Base-by-base conservation (phyloP, 2,113 vertebrate genomes). In the Tragelaphus imberbis region DNA sequence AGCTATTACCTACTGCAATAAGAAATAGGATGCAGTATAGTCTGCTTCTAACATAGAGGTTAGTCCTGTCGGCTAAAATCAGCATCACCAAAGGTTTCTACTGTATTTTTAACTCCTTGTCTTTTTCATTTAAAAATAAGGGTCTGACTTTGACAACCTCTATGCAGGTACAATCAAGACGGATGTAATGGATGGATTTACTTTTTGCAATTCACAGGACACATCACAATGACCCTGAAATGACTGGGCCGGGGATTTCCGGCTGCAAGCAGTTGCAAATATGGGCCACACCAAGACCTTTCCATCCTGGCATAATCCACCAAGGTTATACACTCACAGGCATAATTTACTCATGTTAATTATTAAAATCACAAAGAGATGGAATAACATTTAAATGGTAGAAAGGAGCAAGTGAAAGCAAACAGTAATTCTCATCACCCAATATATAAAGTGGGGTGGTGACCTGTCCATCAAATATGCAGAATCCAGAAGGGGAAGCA, bases 41-140 rank as follows among this genome's bases (percentile, higher is more conserved):
- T 94, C 82, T 63, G 51, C 27, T 71, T 88, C 65, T 58, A 82
- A 94, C 85, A 79, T 1, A 85, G 94, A 81, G 2, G 1, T 65
- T 55, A 51, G 82, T 71, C 82, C 40, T 96, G 81, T 90, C 88
- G 56, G 92, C 86, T 92, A 75, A 97, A 97, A 95, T 92, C 97
- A 91, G 81, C 93, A 63, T 96, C 81, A 80, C 58, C 40, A 91
- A 86, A 93, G 85, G 58, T 61, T 96, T 85, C 93, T 40, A 82
- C 75, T 90, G 3, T 92, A 59, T 68, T 92, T 96, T 92, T 68
- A 96, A 92, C 94, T 93, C 88, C 88, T 92, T 51, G 63, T 90
- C 88, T 94, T 88, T 97, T 93, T 84, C 68, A 88, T 40, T 95
- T 94, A 96, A 97, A 94, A 95, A 81, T n/a, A 88, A 91, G 33